phyloP scores from a whole-genome alignment of 2,888 invertebrate genomes.

The Papilio gigon region DNA sequence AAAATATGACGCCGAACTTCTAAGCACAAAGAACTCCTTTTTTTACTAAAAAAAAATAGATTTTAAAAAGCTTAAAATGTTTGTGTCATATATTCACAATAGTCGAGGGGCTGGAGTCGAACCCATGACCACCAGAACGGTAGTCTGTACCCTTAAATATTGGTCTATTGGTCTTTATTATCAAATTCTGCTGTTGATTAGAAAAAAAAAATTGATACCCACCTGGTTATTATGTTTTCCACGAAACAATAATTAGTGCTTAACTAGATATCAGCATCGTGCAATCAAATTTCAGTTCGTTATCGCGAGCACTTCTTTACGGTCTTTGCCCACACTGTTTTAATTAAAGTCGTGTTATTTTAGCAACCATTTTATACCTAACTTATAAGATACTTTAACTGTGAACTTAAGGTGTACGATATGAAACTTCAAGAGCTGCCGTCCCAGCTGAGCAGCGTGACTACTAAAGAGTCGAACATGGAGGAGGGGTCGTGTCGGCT shows the following conservation, averaged over 20 bases:
- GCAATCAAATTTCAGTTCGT: conserved; percentile 18
- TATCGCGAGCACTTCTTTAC: conserved; percentile 24
- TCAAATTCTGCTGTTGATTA: too few species aligned
- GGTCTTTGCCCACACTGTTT: neutral
- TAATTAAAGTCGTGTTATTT: neutral
- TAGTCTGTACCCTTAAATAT: too few species aligned
- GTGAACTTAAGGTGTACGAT: conserved; percentile 77
- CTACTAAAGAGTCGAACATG: conserved; percentile 51
- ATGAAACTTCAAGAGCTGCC: conserved; percentile 71
- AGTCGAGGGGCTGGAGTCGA: too few species aligned
- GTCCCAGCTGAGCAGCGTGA: conserved; percentile 59
- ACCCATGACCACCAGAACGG: too few species aligned
- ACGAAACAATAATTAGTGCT: neutral
- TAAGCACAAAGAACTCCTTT: too few species aligned
- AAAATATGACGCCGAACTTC: too few species aligned
- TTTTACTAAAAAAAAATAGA: too few species aligned
- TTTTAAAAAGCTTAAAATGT: too few species aligned
- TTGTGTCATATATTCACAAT: too few species aligned
- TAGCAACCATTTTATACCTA: neutral
- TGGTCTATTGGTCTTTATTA: too few species aligned
- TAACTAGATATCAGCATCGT: neutral
- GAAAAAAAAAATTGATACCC: neutral
- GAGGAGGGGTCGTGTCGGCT: conserved; percentile 57
- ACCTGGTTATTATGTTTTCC: conserved; percentile 13
- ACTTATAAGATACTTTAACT: neutral